Conservation (phyloP, 1,140 invertebrate species). For the Pachyrhynchus sulphureomaculatus region DNA sequence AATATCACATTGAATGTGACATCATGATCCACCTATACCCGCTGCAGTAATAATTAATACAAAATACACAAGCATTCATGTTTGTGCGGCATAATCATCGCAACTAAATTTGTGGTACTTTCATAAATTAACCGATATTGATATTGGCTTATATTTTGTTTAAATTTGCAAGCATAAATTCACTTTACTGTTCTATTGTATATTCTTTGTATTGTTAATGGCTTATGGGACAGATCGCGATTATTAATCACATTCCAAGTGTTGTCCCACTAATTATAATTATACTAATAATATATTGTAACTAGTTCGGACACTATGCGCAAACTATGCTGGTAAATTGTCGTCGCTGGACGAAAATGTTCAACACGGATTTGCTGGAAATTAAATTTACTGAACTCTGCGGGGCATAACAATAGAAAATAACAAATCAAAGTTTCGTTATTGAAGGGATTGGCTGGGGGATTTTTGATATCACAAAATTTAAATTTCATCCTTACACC, state of each 20-base stretch:
- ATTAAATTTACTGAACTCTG: neutral
- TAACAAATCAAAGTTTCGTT: too few relatives aligned
- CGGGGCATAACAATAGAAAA: neutral
- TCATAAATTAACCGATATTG: conserved; percentile 49
- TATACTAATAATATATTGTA: conserved; percentile 17
- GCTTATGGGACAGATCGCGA: conserved; percentile 25
- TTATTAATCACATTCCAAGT: conserved; percentile 33
- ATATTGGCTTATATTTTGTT: conserved; percentile 49
- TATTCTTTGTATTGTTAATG: conserved; percentile 28
- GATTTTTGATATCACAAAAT: too few relatives aligned
- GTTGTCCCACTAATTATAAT: conserved; percentile 24
- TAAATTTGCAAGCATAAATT: conserved; percentile 45
- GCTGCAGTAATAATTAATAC: conserved; percentile 47
- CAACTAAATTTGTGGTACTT: conserved; percentile 47
- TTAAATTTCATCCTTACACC: too few relatives aligned
- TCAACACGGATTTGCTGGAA: neutral
- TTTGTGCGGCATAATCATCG: conserved; percentile 44
- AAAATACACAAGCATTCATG: conserved; percentile 46
- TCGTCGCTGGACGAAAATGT: neutral
- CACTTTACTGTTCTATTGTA: conserved; percentile 33
- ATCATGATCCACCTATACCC: too few relatives aligned
- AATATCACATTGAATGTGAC: too few relatives aligned
- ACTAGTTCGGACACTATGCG: neutral
- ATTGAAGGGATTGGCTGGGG: too few relatives aligned
- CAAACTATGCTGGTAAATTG: neutral